phyloP scores from a whole-genome alignment of 2,888 invertebrate genomes.

The Drosophila parthenogenetica region DNA sequence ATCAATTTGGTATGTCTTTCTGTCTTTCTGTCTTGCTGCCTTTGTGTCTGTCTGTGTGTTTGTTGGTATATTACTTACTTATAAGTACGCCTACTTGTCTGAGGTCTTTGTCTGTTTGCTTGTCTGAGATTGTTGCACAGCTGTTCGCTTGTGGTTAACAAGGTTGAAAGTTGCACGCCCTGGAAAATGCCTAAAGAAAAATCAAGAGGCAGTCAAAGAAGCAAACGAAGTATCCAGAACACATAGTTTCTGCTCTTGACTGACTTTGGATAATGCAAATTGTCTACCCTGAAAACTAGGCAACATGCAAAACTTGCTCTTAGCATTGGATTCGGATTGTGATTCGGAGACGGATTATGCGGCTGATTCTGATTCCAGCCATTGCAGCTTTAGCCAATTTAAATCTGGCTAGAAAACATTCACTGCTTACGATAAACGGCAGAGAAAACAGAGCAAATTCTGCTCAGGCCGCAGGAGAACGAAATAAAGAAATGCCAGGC shows the following conservation, averaged over 20 bases:
- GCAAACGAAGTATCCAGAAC: slow-evolving; percentile 1
- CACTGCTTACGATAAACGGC: slow-evolving; percentile 69
- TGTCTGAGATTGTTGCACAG: slow-evolving; percentile 60
- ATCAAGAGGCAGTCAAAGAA: slow-evolving; percentile 43
- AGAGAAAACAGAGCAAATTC: slow-evolving; percentile 66
- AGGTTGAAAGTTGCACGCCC: slow-evolving; percentile 47
- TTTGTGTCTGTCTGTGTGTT: slow-evolving; percentile 15
- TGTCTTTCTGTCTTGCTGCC: slow-evolving; percentile 3
- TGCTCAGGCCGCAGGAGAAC: slow-evolving; percentile 48
- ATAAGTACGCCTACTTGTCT: slow-evolving; percentile 24
- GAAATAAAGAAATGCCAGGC: slow-evolving; percentile 65
- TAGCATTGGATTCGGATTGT: background rate
- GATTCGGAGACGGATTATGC: background rate
- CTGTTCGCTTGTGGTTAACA: slow-evolving; percentile 60
- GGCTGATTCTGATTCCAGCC: background rate
- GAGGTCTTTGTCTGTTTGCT: slow-evolving; percentile 35
- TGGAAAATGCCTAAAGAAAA: slow-evolving; percentile 59
- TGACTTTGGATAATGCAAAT: slow-evolving; percentile 54
- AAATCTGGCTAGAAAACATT: slow-evolving; percentile 65
- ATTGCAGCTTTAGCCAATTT: slow-evolving; percentile 37
- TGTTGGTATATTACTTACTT: slow-evolving; percentile 29
- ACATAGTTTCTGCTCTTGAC: slow-evolving; percentile 42
- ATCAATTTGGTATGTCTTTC: slow-evolving; percentile 57
- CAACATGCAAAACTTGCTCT: slow-evolving; percentile 33
- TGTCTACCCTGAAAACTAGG: slow-evolving; percentile 50